Percentiles rank a stretch among this genome's conserved stretches.
phyloP scores from a whole-genome alignment of 2,888 invertebrate species.

The Allophyes oxyacanthae region DNA sequence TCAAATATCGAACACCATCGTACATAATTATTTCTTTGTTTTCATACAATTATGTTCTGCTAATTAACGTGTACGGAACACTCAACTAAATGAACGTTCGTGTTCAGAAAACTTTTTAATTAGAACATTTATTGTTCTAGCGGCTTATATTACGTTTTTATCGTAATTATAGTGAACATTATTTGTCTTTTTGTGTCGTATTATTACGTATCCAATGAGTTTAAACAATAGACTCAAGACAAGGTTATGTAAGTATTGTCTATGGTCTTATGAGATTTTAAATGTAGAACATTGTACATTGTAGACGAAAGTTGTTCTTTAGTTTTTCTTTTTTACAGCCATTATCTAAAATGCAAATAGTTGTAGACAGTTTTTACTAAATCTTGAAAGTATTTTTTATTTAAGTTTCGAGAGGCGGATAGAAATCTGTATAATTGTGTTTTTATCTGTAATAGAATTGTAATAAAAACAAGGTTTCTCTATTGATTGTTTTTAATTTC shows the following conservation, averaged over 20 bases:
- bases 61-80: constrained; percentile 8
- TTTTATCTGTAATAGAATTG: constrained; percentile 7
- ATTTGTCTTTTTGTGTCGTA: constrained; percentile 7
- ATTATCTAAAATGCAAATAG: background rate
- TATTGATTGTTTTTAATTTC: constrained; percentile 7
- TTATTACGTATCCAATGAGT: constrained; percentile 9
- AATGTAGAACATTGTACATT: constrained; percentile 30
- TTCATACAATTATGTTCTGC: background rate
- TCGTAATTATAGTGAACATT: constrained; percentile 8
- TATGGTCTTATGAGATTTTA: constrained; percentile 42
- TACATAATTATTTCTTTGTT: background rate
- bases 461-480: constrained; percentile 11
- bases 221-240: constrained; percentile 30
- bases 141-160: background rate
- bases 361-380: constrained; percentile 19
- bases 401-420: constrained; percentile 5
- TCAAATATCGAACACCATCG: no score
- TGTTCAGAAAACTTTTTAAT: constrained; percentile 8
- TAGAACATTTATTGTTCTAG: constrained; percentile 10
- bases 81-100: constrained; percentile 8
- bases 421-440: constrained; percentile 25
- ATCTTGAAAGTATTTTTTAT: constrained; percentile 16
- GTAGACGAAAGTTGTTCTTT: constrained; percentile 19
- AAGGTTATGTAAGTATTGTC: constrained; percentile 34
- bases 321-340: constrained; percentile 7